phyloP scores from a whole-genome alignment of 2,888 invertebrate genomes.

The Pimpla rufipes region DNA sequence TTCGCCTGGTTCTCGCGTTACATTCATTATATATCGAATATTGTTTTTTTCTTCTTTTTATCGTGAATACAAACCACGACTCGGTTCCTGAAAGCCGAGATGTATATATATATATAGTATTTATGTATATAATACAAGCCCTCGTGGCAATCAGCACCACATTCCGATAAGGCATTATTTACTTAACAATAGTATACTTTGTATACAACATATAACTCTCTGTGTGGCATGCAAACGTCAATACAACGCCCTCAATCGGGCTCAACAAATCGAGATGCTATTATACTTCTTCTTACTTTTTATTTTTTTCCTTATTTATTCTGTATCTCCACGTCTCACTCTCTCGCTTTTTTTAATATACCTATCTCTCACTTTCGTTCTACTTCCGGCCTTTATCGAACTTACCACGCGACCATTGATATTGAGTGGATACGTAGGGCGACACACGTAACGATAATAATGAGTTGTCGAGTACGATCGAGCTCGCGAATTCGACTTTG shows the following conservation, averaged over 20 bases:
- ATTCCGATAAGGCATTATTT: conserved; percentile 68
- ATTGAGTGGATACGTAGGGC: conserved; percentile 36
- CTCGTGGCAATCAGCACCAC: conserved; percentile 59
- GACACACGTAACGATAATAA: conserved; percentile 53
- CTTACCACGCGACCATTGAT: conserved; percentile 54
- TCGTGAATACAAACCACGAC: conserved; percentile 36
- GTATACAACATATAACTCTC: conserved; percentile 58
- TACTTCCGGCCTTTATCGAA: conserved; percentile 38
- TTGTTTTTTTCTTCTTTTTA: conserved; percentile 24
- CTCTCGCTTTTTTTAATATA: background rate
- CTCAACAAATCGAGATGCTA: conserved; percentile 43
- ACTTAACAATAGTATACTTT: conserved; percentile 64
- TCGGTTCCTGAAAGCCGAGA: conserved; percentile 46
- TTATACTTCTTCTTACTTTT: conserved; percentile 18
- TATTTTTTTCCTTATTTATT: conserved; percentile 17
- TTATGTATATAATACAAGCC: conserved; percentile 53
- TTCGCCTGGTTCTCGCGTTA: background rate
- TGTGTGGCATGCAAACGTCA: conserved; percentile 62
- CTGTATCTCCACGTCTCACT: background rate
- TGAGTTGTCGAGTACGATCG: conserved; percentile 23
- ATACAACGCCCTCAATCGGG: conserved; percentile 47
- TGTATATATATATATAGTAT: conserved; percentile 36
- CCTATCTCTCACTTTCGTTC: conserved; percentile 30
- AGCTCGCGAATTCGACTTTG: conserved; percentile 43
- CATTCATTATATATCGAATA: conserved; percentile 35